A percentile compares a stretch with the other conserved stretches of the same genome.
These are phyloP conservation scores for Crocidura indochinensis DNA, from an alignment of 2,797 vertebrate species.

Conservation along the genomic window DNA sequence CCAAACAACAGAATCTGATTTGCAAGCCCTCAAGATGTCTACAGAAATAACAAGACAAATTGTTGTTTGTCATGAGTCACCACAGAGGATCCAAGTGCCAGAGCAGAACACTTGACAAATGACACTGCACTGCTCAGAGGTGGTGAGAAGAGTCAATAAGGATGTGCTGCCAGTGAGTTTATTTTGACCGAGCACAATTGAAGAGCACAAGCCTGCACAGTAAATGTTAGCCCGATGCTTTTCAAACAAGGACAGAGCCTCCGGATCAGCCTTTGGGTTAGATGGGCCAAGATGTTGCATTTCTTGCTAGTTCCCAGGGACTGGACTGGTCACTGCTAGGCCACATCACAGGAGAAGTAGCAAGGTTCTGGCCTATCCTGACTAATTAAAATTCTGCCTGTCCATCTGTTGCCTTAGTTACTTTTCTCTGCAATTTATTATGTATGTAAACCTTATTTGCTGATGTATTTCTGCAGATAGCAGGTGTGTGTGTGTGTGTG, in stretches of 20 bases:
- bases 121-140: neutral
- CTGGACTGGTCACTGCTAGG: neutral
- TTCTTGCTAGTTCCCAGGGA: constrained; percentile 21
- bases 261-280: neutral
- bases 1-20: neutral
- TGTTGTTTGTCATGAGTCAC: neutral
- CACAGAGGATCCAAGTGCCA: neutral
- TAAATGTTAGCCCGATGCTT: constrained; percentile 37
- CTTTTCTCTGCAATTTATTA: constrained; percentile 38
- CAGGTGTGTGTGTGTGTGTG: too few species aligned
- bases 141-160: neutral
- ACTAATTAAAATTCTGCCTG: constrained; percentile 80
- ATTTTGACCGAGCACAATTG: constrained; percentile 28
- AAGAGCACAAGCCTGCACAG: constrained; percentile 46
- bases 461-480: neutral
- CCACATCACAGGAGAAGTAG: neutral
- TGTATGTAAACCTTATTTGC: neutral
- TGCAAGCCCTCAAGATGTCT: neutral
- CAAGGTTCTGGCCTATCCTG: constrained; percentile 9
- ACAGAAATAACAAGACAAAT: neutral
- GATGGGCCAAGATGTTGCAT: neutral
- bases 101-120: neutral
- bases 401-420: constrained; percentile 21
- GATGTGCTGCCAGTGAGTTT: constrained; percentile 7
- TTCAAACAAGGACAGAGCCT: neutral